These are phyloP conservation scores for Enhydra lutris DNA, from an alignment of 2,113 vertebrate genomes.

Conservation along the genomic window DNA sequence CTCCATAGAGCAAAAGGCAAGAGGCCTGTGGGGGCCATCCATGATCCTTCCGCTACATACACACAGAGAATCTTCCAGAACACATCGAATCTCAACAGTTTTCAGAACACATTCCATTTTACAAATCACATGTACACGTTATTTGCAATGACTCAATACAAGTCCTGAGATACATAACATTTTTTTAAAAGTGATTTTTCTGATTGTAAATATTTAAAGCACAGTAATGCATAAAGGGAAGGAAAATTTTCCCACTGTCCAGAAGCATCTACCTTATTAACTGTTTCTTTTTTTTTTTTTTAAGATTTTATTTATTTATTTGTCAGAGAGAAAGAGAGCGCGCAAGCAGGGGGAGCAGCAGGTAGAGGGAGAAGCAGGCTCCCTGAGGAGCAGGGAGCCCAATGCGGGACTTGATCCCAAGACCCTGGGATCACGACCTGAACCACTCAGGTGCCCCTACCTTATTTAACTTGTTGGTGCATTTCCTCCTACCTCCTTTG, in stretches of 20 bases:
- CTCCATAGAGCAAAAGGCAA: background rate
- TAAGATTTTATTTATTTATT: no score
- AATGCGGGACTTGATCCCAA: no score
- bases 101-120: no score
- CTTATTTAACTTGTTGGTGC: background rate
- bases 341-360: no score
- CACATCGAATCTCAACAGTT: background rate
- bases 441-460: background rate
- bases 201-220: background rate
- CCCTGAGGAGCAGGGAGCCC: no score
- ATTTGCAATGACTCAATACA: no score
- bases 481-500: background rate
- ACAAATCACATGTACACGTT: fast-evolving
- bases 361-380: no score
- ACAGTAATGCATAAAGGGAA: background rate
- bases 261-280: background rate
- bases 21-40: background rate
- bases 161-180: background rate
- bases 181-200: background rate
- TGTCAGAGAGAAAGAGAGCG: no score
- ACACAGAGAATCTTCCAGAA: background rate
- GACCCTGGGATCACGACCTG: no score
- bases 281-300: no score
- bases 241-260: background rate
- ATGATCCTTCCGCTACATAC: fast-evolving